These are phyloP conservation scores for Tinamus major DNA, from an alignment of 2,797 vertebrate species.

Conservation along the genomic window DNA sequence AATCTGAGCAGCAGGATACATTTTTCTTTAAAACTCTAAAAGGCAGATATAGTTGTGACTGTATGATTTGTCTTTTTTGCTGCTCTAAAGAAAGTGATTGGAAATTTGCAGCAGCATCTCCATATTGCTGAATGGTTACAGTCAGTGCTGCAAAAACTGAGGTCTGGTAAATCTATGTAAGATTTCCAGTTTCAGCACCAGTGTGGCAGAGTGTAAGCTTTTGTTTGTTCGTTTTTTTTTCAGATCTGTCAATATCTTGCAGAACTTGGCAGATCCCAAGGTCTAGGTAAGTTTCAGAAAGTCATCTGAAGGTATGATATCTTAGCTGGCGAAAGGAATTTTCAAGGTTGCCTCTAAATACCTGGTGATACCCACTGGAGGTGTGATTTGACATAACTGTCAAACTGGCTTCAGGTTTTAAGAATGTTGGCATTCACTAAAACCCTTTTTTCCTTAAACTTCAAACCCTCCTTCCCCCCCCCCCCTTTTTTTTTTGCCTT, in stretches of 20 bases:
- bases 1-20: background rate
- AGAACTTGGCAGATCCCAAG: background rate
- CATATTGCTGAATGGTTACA: background rate
- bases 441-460: background rate
- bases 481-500: background rate
- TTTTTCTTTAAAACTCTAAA: background rate
- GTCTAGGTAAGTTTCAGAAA: background rate
- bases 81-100: background rate
- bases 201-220: background rate
- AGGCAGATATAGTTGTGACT: background rate
- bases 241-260: background rate
- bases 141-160: background rate
- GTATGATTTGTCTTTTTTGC: background rate
- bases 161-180: background rate
- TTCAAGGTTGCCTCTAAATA: background rate
- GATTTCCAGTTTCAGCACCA: background rate
- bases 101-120: background rate
- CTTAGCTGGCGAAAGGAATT: background rate
- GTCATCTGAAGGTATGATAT: background rate
- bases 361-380: background rate
- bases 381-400: background rate
- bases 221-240: background rate
- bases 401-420: background rate
- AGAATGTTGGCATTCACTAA: background rate
- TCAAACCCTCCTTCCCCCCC: background rate